Evolutionary conservation across 2,888 invertebrate genomes (phyloP), one percentile per base, ranked within the genome.

Genomic region (Sinodicranocentrus sp.): DNA sequence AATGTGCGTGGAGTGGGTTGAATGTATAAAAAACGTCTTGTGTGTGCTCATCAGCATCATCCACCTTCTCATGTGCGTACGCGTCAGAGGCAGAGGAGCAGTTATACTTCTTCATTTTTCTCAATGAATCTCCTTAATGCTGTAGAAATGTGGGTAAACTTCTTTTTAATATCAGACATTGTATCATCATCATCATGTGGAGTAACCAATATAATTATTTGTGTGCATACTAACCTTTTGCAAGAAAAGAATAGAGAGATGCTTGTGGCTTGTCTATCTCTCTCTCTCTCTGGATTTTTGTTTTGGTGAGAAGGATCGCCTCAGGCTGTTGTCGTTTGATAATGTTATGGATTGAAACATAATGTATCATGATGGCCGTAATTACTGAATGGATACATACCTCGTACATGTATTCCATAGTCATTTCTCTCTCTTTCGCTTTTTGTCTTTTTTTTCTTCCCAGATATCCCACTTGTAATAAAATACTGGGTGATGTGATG

Each of bases 321-420:
- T 3, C 10, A 43, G 76, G 76, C 67, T 76, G 26, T 44, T 39
- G 57, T 76, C 26, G 43, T 57, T n/a, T 67, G 23, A 67, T 76
- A 65, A 61, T 28, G 61, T 26, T 61, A 65, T 63, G 63, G 3
- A 63, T 23, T 57, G 57, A 57, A 52, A 19, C 19, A 39, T 39
- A n/a, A 63, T 63, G 63, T 73, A 75, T 75, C 52, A 65, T 65
- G 52, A 63, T 75, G 65, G 65, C 75, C 65, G 75, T 75, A 75
- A 75, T 75, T 75, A 75, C 75, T 75, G 75, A 65, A 75, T 75
- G 75, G 33, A 52, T 33, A 17, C 33, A 63, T 63, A 33, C 19
- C 23, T 59, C 21, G 25, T 10, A 54, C 21, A 67, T 72, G 39
- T 52, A 57, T 13, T 48, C 6, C 8, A 57, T 39, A n/a, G 1